phyloP scores from a whole-genome alignment of 2,113 vertebrate genomes.

The Calyptommatus sinebrachiatus region DNA sequence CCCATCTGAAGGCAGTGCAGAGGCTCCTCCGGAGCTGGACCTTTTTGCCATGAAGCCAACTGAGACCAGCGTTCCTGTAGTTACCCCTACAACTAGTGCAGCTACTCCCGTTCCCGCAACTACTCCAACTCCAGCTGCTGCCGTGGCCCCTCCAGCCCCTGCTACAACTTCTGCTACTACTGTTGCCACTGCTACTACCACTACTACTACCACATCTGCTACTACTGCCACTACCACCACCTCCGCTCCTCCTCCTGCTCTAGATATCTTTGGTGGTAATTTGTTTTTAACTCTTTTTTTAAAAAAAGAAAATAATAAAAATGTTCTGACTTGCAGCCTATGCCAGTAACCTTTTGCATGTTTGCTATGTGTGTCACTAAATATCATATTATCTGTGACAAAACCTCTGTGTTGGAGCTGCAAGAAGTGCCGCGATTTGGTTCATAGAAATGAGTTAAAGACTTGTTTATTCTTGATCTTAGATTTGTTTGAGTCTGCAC shows the following conservation, averaged over 20 bases:
- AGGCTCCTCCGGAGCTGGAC: constrained; percentile 93
- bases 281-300: constrained; percentile 66
- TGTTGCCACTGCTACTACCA: constrained; percentile 65
- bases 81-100: constrained; percentile 84
- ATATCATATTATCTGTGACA: constrained; percentile 43
- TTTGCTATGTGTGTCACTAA: constrained; percentile 40
- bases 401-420: constrained; percentile 16
- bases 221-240: constrained; percentile 54
- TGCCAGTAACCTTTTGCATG: constrained; percentile 52
- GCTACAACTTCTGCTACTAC: constrained; percentile 65
- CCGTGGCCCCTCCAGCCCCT: constrained; percentile 69
- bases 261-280: constrained; percentile 99
- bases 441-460: constrained; percentile 64
- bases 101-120: constrained; percentile 79
- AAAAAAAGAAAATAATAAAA: background rate
- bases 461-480: constrained; percentile 88
- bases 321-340: constrained; percentile 31
- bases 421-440: constrained; percentile 40
- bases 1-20: constrained; percentile 92
- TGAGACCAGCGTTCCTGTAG: constrained; percentile 82
- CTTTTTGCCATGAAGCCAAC: constrained; percentile 98
- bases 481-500: constrained; percentile 98
- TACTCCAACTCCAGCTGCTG: constrained; percentile 82
- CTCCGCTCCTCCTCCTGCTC: constrained; percentile 81
- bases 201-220: constrained; percentile 56